These are phyloP conservation scores for Atta colombica DNA, from an alignment of 1,140 invertebrate species.

Conservation along the genomic window DNA sequence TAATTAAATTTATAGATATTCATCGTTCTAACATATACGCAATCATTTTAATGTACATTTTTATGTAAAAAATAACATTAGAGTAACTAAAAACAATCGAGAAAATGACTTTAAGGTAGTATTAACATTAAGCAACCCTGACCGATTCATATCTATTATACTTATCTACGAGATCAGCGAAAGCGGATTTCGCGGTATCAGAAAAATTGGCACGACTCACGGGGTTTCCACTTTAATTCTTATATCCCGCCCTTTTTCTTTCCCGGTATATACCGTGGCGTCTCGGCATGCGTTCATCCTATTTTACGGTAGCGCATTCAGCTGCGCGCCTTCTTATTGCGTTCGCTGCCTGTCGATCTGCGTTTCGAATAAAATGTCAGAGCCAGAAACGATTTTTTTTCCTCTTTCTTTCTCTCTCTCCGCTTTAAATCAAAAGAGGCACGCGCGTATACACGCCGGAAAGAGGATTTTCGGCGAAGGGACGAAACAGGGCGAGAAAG, in stretches of 20 bases:
- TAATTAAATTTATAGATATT: not conserved
- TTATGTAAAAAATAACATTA: too few species aligned
- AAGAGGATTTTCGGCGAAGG: slow-evolving; percentile 21
- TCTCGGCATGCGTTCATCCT: slow-evolving; percentile 55
- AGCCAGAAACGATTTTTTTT: slow-evolving; percentile 53
- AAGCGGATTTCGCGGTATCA: slow-evolving; percentile 56
- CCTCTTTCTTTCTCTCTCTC: not conserved
- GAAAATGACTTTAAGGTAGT: not conserved
- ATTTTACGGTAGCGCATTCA: slow-evolving; percentile 66
- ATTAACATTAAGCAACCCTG: not conserved
- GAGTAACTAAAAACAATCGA: not conserved
- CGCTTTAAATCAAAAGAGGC: slow-evolving; percentile 45
- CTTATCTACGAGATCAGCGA: slow-evolving; percentile 44
- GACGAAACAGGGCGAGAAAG: slow-evolving; percentile 42
- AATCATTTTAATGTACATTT: not conserved
- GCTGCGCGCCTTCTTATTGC: slow-evolving; percentile 52
- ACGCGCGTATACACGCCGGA: slow-evolving; percentile 14
- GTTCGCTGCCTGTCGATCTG: slow-evolving; percentile 63
- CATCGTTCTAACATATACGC: not conserved
- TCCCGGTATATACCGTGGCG: not conserved
- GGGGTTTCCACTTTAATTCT: slow-evolving; percentile 56
- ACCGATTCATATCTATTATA: slow-evolving; percentile 29
- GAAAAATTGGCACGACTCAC: slow-evolving; percentile 48
- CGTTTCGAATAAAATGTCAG: slow-evolving; percentile 66
- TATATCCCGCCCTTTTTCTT: slow-evolving; percentile 20